A percentile compares a stretch with the other conserved stretches of the same genome.
These are phyloP conservation scores for Cataglyphis livida DNA, from an alignment of 2,888 invertebrate genomes.

Conservation along the genomic window DNA sequence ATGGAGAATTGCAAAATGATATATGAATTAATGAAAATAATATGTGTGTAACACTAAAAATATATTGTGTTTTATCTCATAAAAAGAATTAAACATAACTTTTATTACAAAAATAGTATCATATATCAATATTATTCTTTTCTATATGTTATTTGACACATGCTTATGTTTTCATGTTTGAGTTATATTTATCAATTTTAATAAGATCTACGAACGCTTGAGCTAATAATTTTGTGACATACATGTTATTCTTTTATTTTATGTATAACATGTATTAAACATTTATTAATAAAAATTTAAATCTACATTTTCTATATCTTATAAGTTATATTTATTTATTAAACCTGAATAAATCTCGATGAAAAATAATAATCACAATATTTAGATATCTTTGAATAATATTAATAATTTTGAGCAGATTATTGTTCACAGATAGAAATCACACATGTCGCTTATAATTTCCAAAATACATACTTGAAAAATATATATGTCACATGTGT, in stretches of 20 bases:
- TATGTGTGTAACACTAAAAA: neutral
- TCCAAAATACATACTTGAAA: neutral
- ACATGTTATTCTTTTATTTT: neutral
- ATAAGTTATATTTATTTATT: neutral
- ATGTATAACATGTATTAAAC: neutral
- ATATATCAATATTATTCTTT: neutral
- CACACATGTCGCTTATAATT: neutral
- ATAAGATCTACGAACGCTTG: too few relatives aligned
- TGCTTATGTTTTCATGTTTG: neutral
- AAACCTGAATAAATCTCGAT: neutral
- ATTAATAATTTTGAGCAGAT: neutral
- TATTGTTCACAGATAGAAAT: neutral
- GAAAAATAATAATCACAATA: neutral
- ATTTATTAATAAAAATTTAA: constrained; percentile 5
- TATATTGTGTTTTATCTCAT: neutral
- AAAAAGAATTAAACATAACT: neutral
- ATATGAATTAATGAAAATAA: neutral
- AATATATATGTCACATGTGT: neutral
- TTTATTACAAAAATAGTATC: neutral
- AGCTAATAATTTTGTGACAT: neutral
- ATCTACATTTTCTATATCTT: neutral
- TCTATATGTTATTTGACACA: neutral
- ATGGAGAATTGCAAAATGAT: neutral
- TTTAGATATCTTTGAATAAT: neutral
- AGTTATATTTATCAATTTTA: neutral